Evolutionary conservation across 2,113 vertebrate species (phyloP).

Genomic region (Motacilla tschutschensis): DNA sequence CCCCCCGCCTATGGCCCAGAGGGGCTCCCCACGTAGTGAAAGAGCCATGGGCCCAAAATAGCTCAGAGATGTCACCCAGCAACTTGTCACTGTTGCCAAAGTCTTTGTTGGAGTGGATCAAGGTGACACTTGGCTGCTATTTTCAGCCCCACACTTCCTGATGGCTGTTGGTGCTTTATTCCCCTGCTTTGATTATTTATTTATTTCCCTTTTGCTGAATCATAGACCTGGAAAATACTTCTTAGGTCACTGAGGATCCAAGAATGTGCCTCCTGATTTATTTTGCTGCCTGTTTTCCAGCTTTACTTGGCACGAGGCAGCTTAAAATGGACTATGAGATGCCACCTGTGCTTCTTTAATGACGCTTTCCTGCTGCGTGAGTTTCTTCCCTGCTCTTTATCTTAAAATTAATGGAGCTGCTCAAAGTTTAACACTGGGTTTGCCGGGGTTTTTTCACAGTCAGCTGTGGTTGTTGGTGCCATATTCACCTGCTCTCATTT

Average conservation of each 20-base stretch:
- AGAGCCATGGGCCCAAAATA: background rate
- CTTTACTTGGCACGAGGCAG: background rate
- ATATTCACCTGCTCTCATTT: background rate
- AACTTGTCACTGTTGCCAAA: background rate
- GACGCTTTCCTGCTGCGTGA: background rate
- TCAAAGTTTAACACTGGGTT: background rate
- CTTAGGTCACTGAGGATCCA: background rate
- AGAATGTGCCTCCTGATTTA: background rate
- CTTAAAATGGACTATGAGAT: background rate
- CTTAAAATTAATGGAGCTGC: background rate
- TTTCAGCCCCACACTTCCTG: constrained; percentile 34
- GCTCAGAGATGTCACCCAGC: constrained; percentile 9
- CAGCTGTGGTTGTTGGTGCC: background rate
- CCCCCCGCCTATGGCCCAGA: background rate
- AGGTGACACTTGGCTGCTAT: constrained; percentile 49
- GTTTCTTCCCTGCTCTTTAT: background rate
- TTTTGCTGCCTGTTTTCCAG: background rate
- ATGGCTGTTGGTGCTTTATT: background rate
- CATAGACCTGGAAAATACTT: background rate
- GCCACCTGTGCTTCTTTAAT: background rate
- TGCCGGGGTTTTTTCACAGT: background rate
- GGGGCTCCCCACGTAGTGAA: background rate
- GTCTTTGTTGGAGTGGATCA: constrained; percentile 24
- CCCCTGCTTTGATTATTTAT: background rate
- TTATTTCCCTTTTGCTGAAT: constrained; percentile 12